These are phyloP conservation scores for Syngnathus scovelli DNA, from an alignment of 2,113 vertebrate genomes.

Conservation along the genomic window DNA sequence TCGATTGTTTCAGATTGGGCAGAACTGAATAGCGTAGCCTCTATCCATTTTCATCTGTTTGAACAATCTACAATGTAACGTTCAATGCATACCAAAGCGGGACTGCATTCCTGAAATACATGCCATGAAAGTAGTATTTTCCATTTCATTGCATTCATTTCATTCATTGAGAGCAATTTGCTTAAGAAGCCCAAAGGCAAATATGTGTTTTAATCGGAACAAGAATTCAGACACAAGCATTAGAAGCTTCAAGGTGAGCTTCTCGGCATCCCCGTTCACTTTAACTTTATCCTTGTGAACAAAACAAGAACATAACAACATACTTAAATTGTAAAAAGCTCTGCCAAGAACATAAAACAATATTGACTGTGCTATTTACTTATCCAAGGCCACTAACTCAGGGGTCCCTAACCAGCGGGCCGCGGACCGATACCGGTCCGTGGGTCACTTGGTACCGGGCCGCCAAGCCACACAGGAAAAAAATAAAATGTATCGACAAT, in stretches of 20 bases:
- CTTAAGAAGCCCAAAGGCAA: constrained; percentile 27
- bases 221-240: neutral
- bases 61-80: constrained; percentile 45
- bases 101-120: constrained; percentile 38
- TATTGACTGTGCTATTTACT: neutral
- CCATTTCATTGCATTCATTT: constrained; percentile 8
- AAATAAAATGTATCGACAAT: too few species aligned
- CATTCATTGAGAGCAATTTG: constrained; percentile 37
- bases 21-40: constrained; percentile 27
- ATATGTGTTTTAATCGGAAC: constrained; percentile 40
- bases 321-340: constrained; percentile 24
- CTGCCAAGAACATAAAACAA: neutral
- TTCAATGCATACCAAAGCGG: constrained; percentile 55
- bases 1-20: constrained; percentile 30
- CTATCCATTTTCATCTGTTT: constrained; percentile 51
- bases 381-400: neutral
- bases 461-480: too few species aligned
- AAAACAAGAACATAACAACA: constrained; percentile 24
- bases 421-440: too few species aligned
- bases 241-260: constrained; percentile 28
- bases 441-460: too few species aligned
- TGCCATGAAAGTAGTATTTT: constrained; percentile 26
- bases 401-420: too few species aligned
- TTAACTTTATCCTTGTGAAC: constrained; percentile 16
- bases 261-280: constrained; percentile 5